Base-by-base conservation (phyloP, 1,140 invertebrate genomes). In the Solenopsis invicta region DNA sequence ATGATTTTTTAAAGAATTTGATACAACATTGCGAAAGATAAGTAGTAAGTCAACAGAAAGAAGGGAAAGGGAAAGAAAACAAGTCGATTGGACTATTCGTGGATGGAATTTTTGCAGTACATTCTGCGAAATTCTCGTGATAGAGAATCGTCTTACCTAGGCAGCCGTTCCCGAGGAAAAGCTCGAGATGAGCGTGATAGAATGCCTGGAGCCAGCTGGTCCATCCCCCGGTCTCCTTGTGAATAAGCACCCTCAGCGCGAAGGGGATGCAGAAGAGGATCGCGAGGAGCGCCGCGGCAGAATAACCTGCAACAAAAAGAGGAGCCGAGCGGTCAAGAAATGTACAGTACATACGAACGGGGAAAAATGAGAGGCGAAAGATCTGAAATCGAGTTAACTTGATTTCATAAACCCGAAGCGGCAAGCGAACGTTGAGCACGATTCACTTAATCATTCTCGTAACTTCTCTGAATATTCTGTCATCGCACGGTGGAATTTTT, bases 101-200 rank as follows among this genome's bases (percentile, higher is more conserved):
- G 10, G 18, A 8, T 0, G 56, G 9, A 50, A 74, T 48, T 75
- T 54, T 59, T 21, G 29, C 34, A 41, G 6, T 4, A 34, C 37
- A 41, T 56, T 29, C 2, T 12, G 10, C 18, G 1, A 24, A 52
- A 80, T 45, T 71, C 48, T 86, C 41, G 9, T 48, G 37, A 76
- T 13, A 71, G 6, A n/a, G 24, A 34, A 50, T 78, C 88, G n/a
- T 66, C 90, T 69, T 94, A 97, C 96, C 96, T 66, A 98, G 95
- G 90, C 97, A 97, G 29, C 96, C 97, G 88, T 98, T 98, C 9
- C 97, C 97, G 10, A 98, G 95, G 87, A 97, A 97, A 54, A 98
- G 96, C 92, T 97, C 97, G 78, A 98, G 94, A 88, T 98, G 97
- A 2, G 97, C 96, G 89, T 97, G 97, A 90, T 97, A 98, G 91